A percentile compares a stretch with the other conserved stretches of the same genome.
Evolutionary conservation across 2,797 vertebrate genomes (phyloP).

Genomic region (Benthosema pterotum): DNA sequence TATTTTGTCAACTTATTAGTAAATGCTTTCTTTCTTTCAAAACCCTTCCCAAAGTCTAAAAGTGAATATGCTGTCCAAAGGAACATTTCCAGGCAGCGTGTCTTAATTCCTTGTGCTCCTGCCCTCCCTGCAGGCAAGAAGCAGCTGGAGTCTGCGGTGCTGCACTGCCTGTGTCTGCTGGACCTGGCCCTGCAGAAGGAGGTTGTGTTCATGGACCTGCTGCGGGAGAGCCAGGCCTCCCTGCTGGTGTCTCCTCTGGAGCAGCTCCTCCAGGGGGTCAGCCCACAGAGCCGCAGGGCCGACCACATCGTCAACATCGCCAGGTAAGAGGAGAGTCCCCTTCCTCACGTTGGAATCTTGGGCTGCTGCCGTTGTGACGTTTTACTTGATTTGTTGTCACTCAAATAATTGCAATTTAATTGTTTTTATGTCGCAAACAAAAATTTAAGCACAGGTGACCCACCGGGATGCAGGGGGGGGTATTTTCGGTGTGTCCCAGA

Average conservation of each 20-base stretch:
- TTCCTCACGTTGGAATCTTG: background rate
- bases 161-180: slow-evolving; percentile 91
- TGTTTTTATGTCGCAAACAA: too few relatives aligned
- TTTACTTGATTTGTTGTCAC: too few relatives aligned
- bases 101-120: slow-evolving; percentile 11
- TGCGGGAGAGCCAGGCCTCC: slow-evolving; percentile 93
- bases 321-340: slow-evolving; percentile 83
- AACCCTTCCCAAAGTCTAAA: too few relatives aligned
- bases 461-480: too few relatives aligned
- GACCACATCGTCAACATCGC: slow-evolving; percentile 96
- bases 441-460: too few relatives aligned
- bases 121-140: slow-evolving; percentile 86
- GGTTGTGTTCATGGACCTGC: slow-evolving; percentile 93
- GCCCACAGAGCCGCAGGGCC: slow-evolving; percentile 90
- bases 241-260: slow-evolving; percentile 93
- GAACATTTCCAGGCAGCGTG: background rate
- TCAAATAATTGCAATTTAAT: too few relatives aligned
- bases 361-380: too few relatives aligned
- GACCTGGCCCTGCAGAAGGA: slow-evolving; percentile 95
- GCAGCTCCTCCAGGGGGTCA: slow-evolving; percentile 96
- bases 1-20: too few relatives aligned
- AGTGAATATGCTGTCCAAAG: too few relatives aligned
- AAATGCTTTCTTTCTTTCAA: too few relatives aligned
- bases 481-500: too few relatives aligned
- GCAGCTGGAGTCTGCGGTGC: slow-evolving; percentile 90